Evolutionary conservation across 1,140 invertebrate species (phyloP).

Genomic region (Aphidius ervi): DNA sequence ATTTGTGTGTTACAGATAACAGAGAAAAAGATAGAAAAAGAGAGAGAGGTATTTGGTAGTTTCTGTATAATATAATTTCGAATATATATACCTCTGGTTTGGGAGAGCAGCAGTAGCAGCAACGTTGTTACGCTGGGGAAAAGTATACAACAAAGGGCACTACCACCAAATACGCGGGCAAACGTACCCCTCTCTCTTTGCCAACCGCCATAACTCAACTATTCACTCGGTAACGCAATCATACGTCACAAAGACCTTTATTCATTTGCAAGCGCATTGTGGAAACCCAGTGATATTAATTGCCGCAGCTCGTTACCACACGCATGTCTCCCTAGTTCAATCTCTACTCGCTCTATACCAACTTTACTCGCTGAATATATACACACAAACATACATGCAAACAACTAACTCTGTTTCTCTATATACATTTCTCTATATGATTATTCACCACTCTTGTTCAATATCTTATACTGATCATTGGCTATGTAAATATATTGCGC

Average conservation of each 20-base stretch:
- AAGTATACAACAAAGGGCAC: conserved; percentile 11
- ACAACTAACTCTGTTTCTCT: no score
- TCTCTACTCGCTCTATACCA: conserved; percentile 32
- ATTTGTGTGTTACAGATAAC: no score
- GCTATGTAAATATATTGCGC: no score
- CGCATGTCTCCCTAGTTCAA: conserved; percentile 12
- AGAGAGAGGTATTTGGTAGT: neutral
- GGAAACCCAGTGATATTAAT: conserved; percentile 54
- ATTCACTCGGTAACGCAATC: conserved; percentile 55
- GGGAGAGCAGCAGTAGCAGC: no score
- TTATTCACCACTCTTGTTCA: conserved; percentile 13
- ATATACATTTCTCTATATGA: no score
- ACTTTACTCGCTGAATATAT: neutral
- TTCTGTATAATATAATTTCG: neutral
- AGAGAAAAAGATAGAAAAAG: neutral
- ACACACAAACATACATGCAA: no score
- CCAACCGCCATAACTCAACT: conserved; percentile 53
- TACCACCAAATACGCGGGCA: conserved; percentile 38
- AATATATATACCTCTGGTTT: no score
- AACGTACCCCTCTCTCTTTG: conserved; percentile 30
- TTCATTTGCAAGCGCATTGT: conserved; percentile 56
- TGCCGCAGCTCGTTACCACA: conserved; percentile 51
- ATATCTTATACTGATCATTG: no score
- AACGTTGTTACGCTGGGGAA: no score
- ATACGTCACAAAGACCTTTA: conserved; percentile 55